These are phyloP conservation scores for Abrostola triplasia DNA, from an alignment of 2,888 invertebrate genomes.

Conservation along the genomic window DNA sequence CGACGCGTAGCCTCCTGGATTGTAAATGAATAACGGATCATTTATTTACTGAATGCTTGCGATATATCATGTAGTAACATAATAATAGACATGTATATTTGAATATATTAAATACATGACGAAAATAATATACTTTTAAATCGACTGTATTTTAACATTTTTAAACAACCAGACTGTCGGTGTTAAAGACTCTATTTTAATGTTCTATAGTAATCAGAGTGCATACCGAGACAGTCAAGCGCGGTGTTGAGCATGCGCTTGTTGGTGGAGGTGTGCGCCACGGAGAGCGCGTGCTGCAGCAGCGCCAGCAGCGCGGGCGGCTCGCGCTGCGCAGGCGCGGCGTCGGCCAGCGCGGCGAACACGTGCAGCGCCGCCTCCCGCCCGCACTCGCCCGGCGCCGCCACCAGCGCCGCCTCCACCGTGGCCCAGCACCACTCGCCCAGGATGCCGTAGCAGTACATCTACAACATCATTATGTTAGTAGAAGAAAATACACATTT, in stretches of 20 bases:
- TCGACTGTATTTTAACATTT: too few relatives aligned
- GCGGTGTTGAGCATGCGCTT: constrained; percentile 91
- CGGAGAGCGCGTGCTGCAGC: constrained; percentile 68
- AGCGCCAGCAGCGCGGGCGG: constrained; percentile 81
- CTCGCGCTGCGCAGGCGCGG: constrained; percentile 77
- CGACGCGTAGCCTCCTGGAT: constrained; percentile 93
- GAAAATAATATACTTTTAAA: too few relatives aligned
- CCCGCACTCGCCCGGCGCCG: constrained; percentile 88
- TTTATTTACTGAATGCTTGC: too few relatives aligned
- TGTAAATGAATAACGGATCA: too few relatives aligned
- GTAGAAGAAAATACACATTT: too few relatives aligned
- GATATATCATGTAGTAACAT: too few relatives aligned
- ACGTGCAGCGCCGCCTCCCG: constrained; percentile 86
- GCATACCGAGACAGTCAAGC: constrained; percentile 92
- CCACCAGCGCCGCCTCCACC: constrained; percentile 90
- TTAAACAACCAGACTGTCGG: too few relatives aligned
- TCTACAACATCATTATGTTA: too few relatives aligned
- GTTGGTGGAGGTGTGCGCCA: constrained; percentile 70
- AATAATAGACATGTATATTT: too few relatives aligned
- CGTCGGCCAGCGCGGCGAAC: constrained; percentile 85
- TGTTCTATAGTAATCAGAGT: too few relatives aligned
- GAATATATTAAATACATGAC: too few relatives aligned
- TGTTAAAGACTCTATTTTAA: too few relatives aligned
- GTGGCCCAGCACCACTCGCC: constrained; percentile 92
- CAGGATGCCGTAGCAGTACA: constrained; percentile 96